A percentile compares a stretch with the other conserved stretches of the same genome.
phyloP scores from a whole-genome alignment of 2,888 invertebrate genomes.

The Standfussiana lucernea region DNA sequence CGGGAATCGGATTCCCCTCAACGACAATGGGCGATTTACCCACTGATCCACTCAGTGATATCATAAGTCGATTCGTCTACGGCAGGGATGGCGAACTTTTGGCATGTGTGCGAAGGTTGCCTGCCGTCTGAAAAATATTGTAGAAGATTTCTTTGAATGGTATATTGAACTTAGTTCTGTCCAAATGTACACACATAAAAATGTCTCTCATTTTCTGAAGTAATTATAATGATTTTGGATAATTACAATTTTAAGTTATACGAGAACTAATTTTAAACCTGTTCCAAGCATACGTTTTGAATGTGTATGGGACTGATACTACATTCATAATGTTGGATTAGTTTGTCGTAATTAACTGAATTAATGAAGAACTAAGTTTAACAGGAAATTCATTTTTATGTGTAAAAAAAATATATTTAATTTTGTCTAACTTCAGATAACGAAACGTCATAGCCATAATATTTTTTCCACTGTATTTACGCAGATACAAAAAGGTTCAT shows the following conservation, averaged over 20 bases:
- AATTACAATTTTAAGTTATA: no score
- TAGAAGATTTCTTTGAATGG: not conserved
- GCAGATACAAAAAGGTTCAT: slow-evolving; percentile 19
- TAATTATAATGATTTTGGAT: not conserved
- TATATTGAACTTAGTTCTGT: not conserved
- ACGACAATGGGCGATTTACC: slow-evolving; percentile 63
- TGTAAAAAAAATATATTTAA: not conserved
- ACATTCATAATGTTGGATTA: not conserved
- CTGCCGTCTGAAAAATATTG: not conserved
- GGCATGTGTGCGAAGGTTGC: not conserved
- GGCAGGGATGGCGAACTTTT: slow-evolving; percentile 28
- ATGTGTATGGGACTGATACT: not conserved
- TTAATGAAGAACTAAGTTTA: not conserved
- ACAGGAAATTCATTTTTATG: not conserved
- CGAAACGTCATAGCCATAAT: not conserved
- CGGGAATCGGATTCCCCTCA: slow-evolving; percentile 64
- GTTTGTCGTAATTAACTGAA: not conserved
- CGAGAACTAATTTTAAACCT: not conserved
- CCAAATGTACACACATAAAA: not conserved
- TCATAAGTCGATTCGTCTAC: slow-evolving; percentile 64
- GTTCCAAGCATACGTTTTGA: not conserved
- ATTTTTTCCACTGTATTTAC: not conserved
- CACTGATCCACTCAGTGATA: slow-evolving; percentile 66
- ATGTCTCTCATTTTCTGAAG: not conserved
- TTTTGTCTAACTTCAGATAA: not conserved